Base-by-base conservation (phyloP, 2,888 invertebrate genomes). In the Eurytoma californica region DNA sequence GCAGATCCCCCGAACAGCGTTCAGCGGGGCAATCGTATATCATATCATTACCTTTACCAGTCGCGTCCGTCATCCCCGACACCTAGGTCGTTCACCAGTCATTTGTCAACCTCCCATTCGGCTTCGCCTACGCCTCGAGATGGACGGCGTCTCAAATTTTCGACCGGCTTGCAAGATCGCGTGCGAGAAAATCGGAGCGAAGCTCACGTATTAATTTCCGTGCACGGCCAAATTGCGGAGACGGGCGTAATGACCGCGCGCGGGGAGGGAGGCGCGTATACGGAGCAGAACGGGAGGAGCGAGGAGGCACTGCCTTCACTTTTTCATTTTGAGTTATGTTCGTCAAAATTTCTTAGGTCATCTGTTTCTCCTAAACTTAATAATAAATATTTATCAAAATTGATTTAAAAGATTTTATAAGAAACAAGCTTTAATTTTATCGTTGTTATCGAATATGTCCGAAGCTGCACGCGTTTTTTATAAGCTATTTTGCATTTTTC, bases 11-110 rank as follows among this genome's bases (percentile, higher is more conserved):
- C 86, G 86, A 86, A 86, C 86, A 86, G 85, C 86, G 85, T 84
- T 85, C 86, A 87, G 63, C 86, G 39, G 80, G 86, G 84, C 86
- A 89, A 89, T 83, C 82, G 82, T 83, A 83, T 83, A 89, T 90
- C 90, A 89, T 89, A 89, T 89, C 88, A 89, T 90, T 90, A 90
- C 87, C 86, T 86, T 89, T 72, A 53, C 63, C 70, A 49, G 63
- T 49, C 66, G 72, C 49, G 90, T 84, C 84, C 85, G 87, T 87
- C 88, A 86, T 20, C 85, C 85, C 86, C 85, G 87, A 88, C 89
- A 89, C 89, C 87, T 87, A 79, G 81, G 76, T 83, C 87, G 87
- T 89, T 86, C 88, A 86, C 86, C 85, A 87, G 85, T 86, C 88
- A 87, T 87, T 88, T 86, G 87, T 88, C 88, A 87, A 86, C 86